These are phyloP conservation scores for Parascotia fuliginaria DNA, from an alignment of 2,888 invertebrate species.

Conservation along the genomic window DNA sequence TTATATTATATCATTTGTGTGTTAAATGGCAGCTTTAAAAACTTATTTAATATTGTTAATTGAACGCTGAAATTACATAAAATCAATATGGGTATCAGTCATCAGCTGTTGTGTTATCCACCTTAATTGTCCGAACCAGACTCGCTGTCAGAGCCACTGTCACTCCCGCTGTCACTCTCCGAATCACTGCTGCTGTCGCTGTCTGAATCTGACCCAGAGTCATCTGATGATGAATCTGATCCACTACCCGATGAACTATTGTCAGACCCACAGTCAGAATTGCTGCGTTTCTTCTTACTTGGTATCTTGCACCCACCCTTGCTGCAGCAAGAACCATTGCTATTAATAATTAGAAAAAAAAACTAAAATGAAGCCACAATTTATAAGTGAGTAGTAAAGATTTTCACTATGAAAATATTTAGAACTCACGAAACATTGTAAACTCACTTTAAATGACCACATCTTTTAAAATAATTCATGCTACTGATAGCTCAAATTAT, in stretches of 20 bases:
- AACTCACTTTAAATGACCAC: background rate
- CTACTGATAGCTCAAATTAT: constrained; percentile 1
- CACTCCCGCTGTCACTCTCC: constrained; percentile 65
- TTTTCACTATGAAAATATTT: constrained; percentile 5
- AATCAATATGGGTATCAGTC: constrained; percentile 42
- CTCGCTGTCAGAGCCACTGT: constrained; percentile 54
- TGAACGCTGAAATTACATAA: background rate
- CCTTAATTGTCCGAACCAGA: constrained; percentile 56
- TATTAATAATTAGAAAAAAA: constrained; percentile 13
- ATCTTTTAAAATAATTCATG: background rate
- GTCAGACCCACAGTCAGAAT: constrained; percentile 61
- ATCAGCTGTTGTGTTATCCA: constrained; percentile 35
- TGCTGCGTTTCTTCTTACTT: constrained; percentile 68
- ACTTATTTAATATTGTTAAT: too few relatives aligned
- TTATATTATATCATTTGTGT: too few relatives aligned
- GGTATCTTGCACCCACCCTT: constrained; percentile 72
- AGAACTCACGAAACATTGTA: background rate
- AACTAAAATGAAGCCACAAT: background rate
- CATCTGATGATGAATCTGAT: constrained; percentile 64
- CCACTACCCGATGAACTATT: constrained; percentile 66
- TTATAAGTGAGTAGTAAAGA: background rate
- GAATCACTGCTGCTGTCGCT: constrained; percentile 64
- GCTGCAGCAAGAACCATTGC: constrained; percentile 40
- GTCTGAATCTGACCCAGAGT: constrained; percentile 61
- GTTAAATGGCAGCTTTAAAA: too few relatives aligned